Percentiles rank a stretch among this genome's conserved stretches.
Conservation (phyloP, 2,888 invertebrate genomes). For the Neoaliturus tenellus region DNA sequence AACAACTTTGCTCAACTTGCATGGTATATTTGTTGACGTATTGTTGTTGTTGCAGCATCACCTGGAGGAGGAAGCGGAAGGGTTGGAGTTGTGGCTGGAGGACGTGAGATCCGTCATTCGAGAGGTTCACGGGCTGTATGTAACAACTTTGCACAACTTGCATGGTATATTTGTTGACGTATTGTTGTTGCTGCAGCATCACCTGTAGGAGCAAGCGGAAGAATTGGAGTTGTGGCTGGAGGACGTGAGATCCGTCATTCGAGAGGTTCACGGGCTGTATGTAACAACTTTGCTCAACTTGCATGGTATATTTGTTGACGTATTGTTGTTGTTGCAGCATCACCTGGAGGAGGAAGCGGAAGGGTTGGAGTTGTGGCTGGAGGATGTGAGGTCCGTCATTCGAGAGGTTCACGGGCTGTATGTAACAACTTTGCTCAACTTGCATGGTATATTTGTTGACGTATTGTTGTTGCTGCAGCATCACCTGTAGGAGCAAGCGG, state of each 20-base stretch:
- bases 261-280: slow-evolving; percentile 74
- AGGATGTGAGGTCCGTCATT: slow-evolving; percentile 75
- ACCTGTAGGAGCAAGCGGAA: slow-evolving; percentile 68
- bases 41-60: too few species aligned
- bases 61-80: slow-evolving; percentile 69
- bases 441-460: too few species aligned
- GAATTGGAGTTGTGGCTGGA: slow-evolving; percentile 78
- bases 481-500: slow-evolving; percentile 64
- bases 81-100: slow-evolving; percentile 78
- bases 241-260: slow-evolving; percentile 75
- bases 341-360: slow-evolving; percentile 68
- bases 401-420: slow-evolving; percentile 74
- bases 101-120: slow-evolving; percentile 75
- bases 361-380: slow-evolving; percentile 77
- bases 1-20: too few species aligned
- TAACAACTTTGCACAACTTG: too few species aligned
- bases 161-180: too few species aligned
- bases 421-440: too few species aligned
- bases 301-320: too few species aligned
- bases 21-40: too few species aligned
- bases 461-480: too few species aligned
- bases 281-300: too few species aligned
- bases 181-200: too few species aligned
- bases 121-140: slow-evolving; percentile 74
- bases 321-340: too few species aligned